A percentile compares a stretch with the other conserved stretches of the same genome.
Conservation (phyloP, 2,113 vertebrate species). For the Bubalus kerabau region DNA sequence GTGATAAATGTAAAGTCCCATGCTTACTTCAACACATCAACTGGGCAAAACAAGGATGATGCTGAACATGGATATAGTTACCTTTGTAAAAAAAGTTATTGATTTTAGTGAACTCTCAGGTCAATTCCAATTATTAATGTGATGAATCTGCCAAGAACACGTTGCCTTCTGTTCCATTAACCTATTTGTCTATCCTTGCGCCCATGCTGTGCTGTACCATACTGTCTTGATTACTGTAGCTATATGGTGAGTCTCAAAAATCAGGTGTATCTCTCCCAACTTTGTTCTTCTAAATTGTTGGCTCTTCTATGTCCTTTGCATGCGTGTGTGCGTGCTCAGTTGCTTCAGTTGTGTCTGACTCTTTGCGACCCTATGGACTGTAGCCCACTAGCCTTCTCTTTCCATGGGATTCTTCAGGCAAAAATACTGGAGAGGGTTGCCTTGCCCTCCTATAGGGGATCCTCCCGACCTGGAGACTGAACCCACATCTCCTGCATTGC, state of each 20-base stretch:
- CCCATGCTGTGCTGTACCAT: too few relatives aligned
- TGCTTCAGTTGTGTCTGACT: background rate
- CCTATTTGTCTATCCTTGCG: background rate
- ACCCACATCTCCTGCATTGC: background rate
- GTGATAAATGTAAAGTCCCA: background rate
- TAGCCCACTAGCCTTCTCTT: background rate
- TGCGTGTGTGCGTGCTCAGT: fast-evolving
- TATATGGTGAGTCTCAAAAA: background rate
- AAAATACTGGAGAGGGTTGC: background rate
- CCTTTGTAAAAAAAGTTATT: background rate
- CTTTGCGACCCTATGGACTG: background rate
- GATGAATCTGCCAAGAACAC: background rate
- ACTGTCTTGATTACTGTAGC: background rate
- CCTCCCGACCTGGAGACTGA: background rate
- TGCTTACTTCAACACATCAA: background rate
- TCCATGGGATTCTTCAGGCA: background rate
- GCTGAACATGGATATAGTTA: background rate
- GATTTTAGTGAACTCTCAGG: background rate
- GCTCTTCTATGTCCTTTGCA: background rate
- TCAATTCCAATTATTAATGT: background rate
- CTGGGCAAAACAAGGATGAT: background rate
- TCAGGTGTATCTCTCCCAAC: background rate
- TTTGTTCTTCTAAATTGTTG: background rate
- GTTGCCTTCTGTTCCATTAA: background rate
- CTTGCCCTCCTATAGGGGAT: background rate